These are phyloP conservation scores for Leptonema lineaticorne DNA, from an alignment of 1,140 invertebrate genomes.

Conservation along the genomic window DNA sequence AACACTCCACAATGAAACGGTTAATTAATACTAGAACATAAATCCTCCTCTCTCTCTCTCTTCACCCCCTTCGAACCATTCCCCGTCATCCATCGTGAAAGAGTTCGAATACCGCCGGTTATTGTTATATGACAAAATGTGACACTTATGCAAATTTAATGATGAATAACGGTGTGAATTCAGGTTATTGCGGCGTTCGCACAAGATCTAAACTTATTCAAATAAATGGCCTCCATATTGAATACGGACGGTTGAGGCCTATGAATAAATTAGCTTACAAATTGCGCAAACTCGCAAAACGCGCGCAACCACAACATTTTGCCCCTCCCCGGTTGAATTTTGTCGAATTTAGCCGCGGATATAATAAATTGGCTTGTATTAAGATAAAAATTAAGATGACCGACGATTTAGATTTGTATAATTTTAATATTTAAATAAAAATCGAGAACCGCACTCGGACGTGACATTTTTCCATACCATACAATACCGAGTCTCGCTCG, in stretches of 20 bases:
- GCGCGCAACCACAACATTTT: background rate
- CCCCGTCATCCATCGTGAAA: too few species aligned
- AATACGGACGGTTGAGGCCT: slow-evolving; percentile 13
- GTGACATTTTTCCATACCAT: too few species aligned
- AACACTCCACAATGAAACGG: background rate
- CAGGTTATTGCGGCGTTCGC: slow-evolving; percentile 16
- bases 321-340: too few species aligned
- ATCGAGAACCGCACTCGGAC: too few species aligned
- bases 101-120: background rate
- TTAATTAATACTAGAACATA: slow-evolving; percentile 6
- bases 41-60: background rate
- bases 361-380: too few species aligned
- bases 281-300: slow-evolving; percentile 11
- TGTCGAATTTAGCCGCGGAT: too few species aligned
- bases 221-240: slow-evolving; percentile 21
- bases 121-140: background rate
- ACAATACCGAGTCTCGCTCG: too few species aligned
- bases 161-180: slow-evolving; percentile 14
- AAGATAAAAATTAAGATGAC: too few species aligned
- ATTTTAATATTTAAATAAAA: too few species aligned
- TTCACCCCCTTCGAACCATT: too few species aligned
- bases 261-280: slow-evolving; percentile 22
- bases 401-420: too few species aligned
- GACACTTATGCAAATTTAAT: slow-evolving; percentile 21
- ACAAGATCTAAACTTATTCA: slow-evolving; percentile 17